Evolutionary conservation across 2,888 invertebrate species (phyloP).

Genomic region (Ischnus inquisitorius): DNA sequence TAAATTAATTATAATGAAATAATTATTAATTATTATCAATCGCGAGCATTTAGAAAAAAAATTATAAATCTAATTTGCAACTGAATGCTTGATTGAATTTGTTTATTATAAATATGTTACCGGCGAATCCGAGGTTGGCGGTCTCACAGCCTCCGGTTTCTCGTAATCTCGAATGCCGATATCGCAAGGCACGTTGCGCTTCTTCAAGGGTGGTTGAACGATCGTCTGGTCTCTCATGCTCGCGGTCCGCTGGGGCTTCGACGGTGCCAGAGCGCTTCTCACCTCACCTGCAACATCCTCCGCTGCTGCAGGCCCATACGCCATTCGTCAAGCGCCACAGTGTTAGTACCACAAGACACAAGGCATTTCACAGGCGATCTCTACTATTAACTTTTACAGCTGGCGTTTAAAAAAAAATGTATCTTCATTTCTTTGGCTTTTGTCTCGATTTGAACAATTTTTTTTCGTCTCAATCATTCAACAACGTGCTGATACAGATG

Average conservation of each 20-base stretch:
- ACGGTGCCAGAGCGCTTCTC: conserved; percentile 92
- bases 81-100: not conserved
- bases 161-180: conserved; percentile 77
- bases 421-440: conserved; percentile 45
- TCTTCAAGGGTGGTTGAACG: conserved; percentile 77
- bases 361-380: conserved; percentile 83
- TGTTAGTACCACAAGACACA: conserved; percentile 85
- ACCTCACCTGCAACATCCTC: conserved; percentile 90
- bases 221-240: conserved; percentile 90
- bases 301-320: conserved; percentile 85
- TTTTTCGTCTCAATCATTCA: conserved; percentile 34
- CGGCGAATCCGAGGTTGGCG: conserved; percentile 79
- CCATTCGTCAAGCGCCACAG: conserved; percentile 83
- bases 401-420: too few species aligned
- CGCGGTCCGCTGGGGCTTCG: conserved; percentile 94
- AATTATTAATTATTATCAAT: too few species aligned
- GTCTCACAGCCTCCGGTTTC: conserved; percentile 71
- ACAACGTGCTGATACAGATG: conserved; percentile 44
- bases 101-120: conserved; percentile 68
- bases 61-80: not conserved
- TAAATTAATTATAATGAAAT: too few species aligned
- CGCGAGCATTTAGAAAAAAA: not conserved
- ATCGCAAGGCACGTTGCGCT: conserved; percentile 69
- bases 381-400: conserved; percentile 72
- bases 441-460: conserved; percentile 36